Percentiles rank a stretch among this genome's conserved stretches.
These are phyloP conservation scores for Sciurus vulgaris DNA, from an alignment of 2,797 vertebrate species.

Conservation along the genomic window DNA sequence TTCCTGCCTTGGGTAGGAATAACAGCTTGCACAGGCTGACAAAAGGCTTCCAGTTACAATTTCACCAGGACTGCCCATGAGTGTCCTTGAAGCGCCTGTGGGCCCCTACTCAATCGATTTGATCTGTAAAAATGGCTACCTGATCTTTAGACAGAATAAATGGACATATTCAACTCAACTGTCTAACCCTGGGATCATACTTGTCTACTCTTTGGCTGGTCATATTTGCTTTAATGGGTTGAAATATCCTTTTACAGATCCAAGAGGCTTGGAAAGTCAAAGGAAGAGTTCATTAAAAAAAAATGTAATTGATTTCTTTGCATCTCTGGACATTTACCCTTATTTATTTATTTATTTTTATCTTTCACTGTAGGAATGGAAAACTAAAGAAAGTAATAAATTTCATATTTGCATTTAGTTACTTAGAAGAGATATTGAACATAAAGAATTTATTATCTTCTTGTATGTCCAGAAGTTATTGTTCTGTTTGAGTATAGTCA, in stretches of 20 bases:
- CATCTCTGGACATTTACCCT: background rate
- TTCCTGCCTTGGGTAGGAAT: background rate
- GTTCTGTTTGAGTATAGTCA: background rate
- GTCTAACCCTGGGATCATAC: background rate
- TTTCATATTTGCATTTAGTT: background rate
- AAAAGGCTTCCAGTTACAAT: background rate
- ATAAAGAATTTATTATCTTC: slow-evolving; percentile 4
- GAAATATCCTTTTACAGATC: background rate
- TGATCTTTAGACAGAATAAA: background rate
- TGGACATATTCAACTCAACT: background rate
- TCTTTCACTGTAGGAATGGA: background rate
- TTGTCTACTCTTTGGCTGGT: background rate
- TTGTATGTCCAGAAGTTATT: background rate
- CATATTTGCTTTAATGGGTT: background rate
- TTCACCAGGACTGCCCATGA: background rate
- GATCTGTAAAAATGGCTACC: background rate
- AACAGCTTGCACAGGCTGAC: background rate
- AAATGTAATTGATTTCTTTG: slow-evolving; percentile 16
- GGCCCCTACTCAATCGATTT: background rate
- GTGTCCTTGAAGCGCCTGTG: background rate
- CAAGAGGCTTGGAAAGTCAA: background rate
- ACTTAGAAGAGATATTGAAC: background rate
- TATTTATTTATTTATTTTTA: slow-evolving; percentile 25
- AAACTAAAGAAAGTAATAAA: background rate
- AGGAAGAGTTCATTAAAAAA: slow-evolving; percentile 32